Percentiles rank a stretch among this genome's conserved stretches.
phyloP scores from a whole-genome alignment of 2,797 vertebrate species.

The Acrocephalus scirpaceus region DNA sequence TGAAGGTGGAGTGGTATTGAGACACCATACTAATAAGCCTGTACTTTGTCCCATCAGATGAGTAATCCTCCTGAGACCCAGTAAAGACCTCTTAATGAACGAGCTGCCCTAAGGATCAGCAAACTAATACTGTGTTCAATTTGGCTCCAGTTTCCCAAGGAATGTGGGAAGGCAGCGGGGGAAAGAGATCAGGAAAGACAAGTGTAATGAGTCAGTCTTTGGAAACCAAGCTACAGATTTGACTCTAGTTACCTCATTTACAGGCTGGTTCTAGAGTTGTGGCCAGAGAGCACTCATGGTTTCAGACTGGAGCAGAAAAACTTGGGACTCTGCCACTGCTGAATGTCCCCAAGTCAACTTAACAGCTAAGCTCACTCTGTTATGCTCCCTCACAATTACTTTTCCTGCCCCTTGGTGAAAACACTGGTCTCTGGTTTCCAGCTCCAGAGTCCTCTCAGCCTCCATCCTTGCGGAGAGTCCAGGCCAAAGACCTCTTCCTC shows the following conservation, averaged over 20 bases:
- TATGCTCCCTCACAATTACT: not conserved
- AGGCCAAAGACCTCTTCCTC: not conserved
- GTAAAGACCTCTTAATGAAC: not conserved
- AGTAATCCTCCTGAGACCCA: not conserved
- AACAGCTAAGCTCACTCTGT: not conserved
- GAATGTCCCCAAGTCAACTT: constrained; percentile 17
- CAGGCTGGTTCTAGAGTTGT: constrained; percentile 28
- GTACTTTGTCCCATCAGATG: not conserved
- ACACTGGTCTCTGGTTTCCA: not conserved
- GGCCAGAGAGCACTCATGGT: not conserved
- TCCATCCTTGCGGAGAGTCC: not conserved
- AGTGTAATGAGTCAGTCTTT: constrained; percentile 56
- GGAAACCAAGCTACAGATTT: constrained; percentile 23
- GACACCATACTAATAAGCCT: not conserved
- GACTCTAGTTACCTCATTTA: constrained; percentile 33
- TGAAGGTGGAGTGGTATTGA: not conserved
- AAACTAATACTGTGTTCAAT: not conserved
- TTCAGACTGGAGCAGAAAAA: constrained; percentile 21
- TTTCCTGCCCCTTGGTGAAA: not conserved
- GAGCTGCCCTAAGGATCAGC: not conserved
- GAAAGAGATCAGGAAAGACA: not conserved
- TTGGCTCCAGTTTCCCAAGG: constrained; percentile 7
- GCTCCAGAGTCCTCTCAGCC: not conserved
- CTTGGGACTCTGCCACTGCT: not conserved
- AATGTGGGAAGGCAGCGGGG: not conserved